Evolutionary conservation across 2,888 invertebrate genomes (phyloP), one percentile per base, ranked within the genome.

Genomic region (Caenorhabditis uteleia): DNA sequence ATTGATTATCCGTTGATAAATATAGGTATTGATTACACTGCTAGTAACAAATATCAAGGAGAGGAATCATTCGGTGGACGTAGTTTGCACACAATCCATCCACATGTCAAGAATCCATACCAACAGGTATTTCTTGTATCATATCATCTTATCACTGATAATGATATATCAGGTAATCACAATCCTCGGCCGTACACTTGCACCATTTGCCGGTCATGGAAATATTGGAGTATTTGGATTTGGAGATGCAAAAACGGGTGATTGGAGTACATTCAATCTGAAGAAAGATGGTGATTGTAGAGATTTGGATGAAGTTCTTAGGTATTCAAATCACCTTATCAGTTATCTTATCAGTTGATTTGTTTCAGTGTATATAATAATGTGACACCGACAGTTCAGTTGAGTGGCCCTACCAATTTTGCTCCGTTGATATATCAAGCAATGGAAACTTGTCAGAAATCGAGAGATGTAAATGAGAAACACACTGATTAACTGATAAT

Each of bases 21-120:
- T n/a, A n/a, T 36, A 81, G 80, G 82, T 0, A 83, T 87, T 34
- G 87, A 87, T 77, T 87, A 87, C 79, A 86, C 86, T 7, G 87
- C 87, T 8, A 85, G 85, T 67, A 87, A 87, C 74, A 87, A 87
- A 70, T 87, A 86, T 84, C 87, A 87, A 72, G 87, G 87, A 25
- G 76, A 85, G 43, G 84, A 85, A 58, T 85, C 84, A 8, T 87
- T 87, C 73, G 78, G 75, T 33, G 85, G 85, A 18, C 79, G 84
- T 27, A 83, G 84, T 46, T 78, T 87, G 26, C 84, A 84, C 56
- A 72, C 73, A 7, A 75, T 83, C 38, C 74, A 77, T 39, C 70
- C 72, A 14, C 57, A 66, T 29, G 51, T 76, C 46, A 78, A 78
- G 48, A 82, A 82, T 57, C 87, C 87, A 2, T 87, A 87, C 72